A percentile compares a stretch with the other conserved stretches of the same genome.
phyloP scores from a whole-genome alignment of 2,113 vertebrate genomes.

The Sorex araneus region DNA sequence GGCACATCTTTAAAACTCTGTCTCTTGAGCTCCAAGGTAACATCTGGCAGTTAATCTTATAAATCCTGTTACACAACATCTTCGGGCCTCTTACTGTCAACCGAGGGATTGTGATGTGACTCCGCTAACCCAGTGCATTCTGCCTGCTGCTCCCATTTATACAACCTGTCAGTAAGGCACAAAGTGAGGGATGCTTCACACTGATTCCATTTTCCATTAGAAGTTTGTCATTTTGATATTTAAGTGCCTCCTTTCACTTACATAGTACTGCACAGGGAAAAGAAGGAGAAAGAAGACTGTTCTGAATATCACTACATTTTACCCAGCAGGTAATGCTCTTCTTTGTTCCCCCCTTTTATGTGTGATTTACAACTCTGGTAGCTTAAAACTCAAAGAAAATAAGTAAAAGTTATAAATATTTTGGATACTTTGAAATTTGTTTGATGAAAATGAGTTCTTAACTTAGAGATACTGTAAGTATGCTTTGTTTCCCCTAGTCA shows the following conservation, averaged over 20 bases:
- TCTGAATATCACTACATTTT: too few species aligned
- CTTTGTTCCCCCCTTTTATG: not conserved
- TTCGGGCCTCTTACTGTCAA: slow-evolving; percentile 81
- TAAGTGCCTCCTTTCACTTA: not conserved
- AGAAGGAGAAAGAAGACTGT: too few species aligned
- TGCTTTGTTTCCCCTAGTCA: not conserved
- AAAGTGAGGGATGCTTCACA: not conserved
- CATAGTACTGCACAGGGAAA: not conserved
- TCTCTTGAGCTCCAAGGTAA: slow-evolving; percentile 83
- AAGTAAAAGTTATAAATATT: not conserved
- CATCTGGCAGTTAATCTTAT: slow-evolving; percentile 86
- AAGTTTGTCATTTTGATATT: too few species aligned
- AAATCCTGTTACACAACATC: slow-evolving; percentile 84
- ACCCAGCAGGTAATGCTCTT: not conserved
- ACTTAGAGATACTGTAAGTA: not conserved
- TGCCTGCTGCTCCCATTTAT: slow-evolving; percentile 59
- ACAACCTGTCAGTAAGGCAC: not conserved
- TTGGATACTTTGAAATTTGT: not conserved
- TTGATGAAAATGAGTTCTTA: not conserved
- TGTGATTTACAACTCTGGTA: not conserved
- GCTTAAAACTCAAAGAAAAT: not conserved
- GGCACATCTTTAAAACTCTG: slow-evolving; percentile 78
- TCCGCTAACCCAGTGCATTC: slow-evolving; percentile 71
- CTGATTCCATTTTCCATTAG: slow-evolving; percentile 4
- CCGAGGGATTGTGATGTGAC: slow-evolving; percentile 80